These are phyloP conservation scores for Cryptosula pallasiana DNA, from an alignment of 2,888 invertebrate species.

Conservation along the genomic window DNA sequence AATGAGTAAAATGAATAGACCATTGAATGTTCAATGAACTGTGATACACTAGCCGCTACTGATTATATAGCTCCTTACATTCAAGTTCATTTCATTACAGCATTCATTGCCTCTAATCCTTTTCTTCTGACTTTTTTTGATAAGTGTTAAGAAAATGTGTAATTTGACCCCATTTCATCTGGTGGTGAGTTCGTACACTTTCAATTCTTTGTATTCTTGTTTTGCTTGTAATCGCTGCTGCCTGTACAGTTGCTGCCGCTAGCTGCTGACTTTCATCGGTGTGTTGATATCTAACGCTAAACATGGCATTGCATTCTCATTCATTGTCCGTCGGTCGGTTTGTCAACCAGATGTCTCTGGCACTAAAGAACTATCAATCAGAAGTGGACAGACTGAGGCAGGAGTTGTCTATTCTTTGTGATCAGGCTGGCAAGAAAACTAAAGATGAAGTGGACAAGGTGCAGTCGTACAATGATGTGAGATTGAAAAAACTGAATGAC, in stretches of 20 bases:
- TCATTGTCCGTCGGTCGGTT: conserved; percentile 12
- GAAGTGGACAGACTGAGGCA: conserved; percentile 43
- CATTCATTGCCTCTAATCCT: no score
- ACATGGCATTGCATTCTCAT: conserved; percentile 2
- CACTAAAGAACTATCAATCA: conserved; percentile 41
- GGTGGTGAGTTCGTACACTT: conserved; percentile 9
- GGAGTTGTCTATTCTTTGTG: conserved; percentile 43
- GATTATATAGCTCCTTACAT: no score
- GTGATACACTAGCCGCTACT: no score
- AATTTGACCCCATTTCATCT: conserved; percentile 7
- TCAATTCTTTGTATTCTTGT: neutral
- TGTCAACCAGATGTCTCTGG: conserved; percentile 37
- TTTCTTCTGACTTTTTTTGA: neutral
- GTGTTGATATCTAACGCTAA: neutral
- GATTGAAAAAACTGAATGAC: conserved; percentile 44
- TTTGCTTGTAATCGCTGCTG: neutral
- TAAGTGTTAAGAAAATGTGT: neutral
- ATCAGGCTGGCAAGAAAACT: conserved; percentile 47
- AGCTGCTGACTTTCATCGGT: neutral
- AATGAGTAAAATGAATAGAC: neutral
- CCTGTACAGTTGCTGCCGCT: neutral
- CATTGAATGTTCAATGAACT: neutral
- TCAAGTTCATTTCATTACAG: no score
- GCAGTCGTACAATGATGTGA: conserved; percentile 44
- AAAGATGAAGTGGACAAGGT: conserved; percentile 49